Evolutionary conservation across 2,888 invertebrate species (phyloP).

Genomic region (Lapara coniferarum): DNA sequence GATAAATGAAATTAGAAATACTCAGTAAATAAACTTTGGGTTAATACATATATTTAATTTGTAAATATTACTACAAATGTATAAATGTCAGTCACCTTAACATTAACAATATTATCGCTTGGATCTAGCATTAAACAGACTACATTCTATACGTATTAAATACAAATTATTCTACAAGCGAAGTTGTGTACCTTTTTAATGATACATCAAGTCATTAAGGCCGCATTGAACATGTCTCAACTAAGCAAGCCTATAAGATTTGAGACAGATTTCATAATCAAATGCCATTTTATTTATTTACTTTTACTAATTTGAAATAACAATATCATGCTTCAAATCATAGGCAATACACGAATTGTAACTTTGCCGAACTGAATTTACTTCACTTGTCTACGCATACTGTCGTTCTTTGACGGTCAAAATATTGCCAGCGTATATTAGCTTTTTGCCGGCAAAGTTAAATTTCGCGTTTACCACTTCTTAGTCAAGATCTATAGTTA

Average conservation of each 20-base stretch:
- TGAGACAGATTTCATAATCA: too few relatives aligned
- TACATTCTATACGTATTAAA: background rate
- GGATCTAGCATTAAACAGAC: background rate
- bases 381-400: too few relatives aligned
- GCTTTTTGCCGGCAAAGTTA: too few relatives aligned
- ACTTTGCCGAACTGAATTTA: too few relatives aligned
- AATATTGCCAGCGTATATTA: too few relatives aligned
- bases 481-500: background rate
- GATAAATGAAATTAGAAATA: background rate
- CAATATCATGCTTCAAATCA: too few relatives aligned
- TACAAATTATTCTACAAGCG: background rate
- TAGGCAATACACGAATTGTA: too few relatives aligned
- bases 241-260: background rate
- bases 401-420: too few relatives aligned
- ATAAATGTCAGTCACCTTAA: constrained; percentile 76
- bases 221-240: background rate
- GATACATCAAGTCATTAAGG: background rate
- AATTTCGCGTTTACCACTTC: too few relatives aligned
- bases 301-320: too few relatives aligned
- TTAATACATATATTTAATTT: constrained; percentile 36
- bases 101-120: constrained; percentile 33
- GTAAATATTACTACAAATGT: constrained; percentile 65
- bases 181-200: background rate
- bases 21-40: constrained; percentile 28
- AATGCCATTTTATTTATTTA: too few relatives aligned